Percentiles rank a stretch among this genome's conserved stretches.
These are phyloP conservation scores for Anoncus sp. DNA, from an alignment of 2,888 invertebrate species.

Conservation along the genomic window DNA sequence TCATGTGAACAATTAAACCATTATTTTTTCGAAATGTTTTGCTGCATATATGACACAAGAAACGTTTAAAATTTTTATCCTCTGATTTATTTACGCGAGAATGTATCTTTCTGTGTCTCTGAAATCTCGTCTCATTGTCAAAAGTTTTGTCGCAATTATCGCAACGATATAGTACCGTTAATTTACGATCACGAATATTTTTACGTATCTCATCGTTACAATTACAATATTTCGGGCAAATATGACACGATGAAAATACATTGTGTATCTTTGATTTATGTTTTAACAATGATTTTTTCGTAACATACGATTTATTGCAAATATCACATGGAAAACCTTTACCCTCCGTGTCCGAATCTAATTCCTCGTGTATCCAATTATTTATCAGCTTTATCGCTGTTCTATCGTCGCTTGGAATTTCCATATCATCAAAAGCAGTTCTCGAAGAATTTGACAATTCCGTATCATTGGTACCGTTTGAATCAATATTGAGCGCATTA, in stretches of 20 bases:
- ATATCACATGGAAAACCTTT: constrained; percentile 75
- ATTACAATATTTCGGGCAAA: too few relatives aligned
- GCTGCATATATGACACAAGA: constrained; percentile 79
- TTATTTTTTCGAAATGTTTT: constrained; percentile 79
- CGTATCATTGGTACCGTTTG: constrained; percentile 41
- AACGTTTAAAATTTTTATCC: constrained; percentile 77
- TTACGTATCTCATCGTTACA: constrained; percentile 62
- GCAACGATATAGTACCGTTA: constrained; percentile 70
- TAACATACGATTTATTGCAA: constrained; percentile 77
- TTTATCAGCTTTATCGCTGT: constrained; percentile 77
- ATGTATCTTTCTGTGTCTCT: constrained; percentile 74
- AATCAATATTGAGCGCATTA: constrained; percentile 51
- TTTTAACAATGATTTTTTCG: constrained; percentile 75
- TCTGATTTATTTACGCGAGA: constrained; percentile 74
- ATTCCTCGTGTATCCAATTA: constrained; percentile 76
- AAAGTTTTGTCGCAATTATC: constrained; percentile 75
- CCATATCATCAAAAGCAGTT: constrained; percentile 45
- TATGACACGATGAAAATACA: constrained; percentile 52
- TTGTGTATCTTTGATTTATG: constrained; percentile 72
- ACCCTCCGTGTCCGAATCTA: constrained; percentile 75
- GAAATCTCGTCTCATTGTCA: constrained; percentile 74
- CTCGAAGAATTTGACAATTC: constrained; percentile 14
- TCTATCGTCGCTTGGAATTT: constrained; percentile 74
- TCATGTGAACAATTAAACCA: constrained; percentile 79
- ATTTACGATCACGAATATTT: constrained; percentile 34